A percentile compares a stretch with the other conserved stretches of the same genome.
phyloP scores from a whole-genome alignment of 2,113 vertebrate genomes.

The Seriola aureovittata region DNA sequence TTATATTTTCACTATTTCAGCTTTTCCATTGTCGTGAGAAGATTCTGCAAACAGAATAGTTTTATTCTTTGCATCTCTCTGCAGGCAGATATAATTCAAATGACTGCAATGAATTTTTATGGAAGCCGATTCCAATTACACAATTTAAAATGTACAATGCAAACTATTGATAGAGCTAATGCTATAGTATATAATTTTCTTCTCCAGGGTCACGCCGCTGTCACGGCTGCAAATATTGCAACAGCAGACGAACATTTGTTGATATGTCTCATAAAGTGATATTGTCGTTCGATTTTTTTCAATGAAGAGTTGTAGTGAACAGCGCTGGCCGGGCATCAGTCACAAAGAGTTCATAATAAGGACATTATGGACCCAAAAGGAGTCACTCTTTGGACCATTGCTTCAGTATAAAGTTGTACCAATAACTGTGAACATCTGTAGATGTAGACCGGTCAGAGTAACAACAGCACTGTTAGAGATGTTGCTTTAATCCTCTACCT shows the following conservation, averaged over 20 bases:
- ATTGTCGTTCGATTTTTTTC: background rate
- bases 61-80: background rate
- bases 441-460: background rate
- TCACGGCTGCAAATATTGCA: background rate
- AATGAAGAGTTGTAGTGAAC: background rate
- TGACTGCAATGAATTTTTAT: background rate
- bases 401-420: background rate
- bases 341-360: no score
- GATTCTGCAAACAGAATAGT: background rate
- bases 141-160: background rate
- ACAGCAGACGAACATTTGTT: background rate
- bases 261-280: background rate
- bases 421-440: background rate
- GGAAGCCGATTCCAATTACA: background rate
- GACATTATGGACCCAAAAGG: no score
- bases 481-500: background rate
- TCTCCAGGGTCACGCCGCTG: background rate
- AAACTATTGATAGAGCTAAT: no score
- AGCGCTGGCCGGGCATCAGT: no score
- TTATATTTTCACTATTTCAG: slow-evolving; percentile 14
- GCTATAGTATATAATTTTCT: background rate
- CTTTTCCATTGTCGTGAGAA: slow-evolving; percentile 1
- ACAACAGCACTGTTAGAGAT: background rate
- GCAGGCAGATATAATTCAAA: slow-evolving; percentile 6
- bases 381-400: background rate